Evolutionary conservation across 2,797 vertebrate species (phyloP).

Genomic region (Artibeus lituratus): DNA sequence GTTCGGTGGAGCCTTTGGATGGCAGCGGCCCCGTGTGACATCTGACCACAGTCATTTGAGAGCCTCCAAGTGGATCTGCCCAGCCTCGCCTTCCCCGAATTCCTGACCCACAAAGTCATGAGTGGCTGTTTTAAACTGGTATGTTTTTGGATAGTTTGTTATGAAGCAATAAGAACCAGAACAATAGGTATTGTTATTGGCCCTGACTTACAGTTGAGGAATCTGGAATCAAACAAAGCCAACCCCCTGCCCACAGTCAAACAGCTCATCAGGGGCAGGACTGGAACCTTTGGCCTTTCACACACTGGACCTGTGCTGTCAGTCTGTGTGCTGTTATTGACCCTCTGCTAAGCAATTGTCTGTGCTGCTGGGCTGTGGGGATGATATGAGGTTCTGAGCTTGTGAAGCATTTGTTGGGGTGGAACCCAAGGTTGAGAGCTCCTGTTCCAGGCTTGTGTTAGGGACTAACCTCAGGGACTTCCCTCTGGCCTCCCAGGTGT

Average conservation of each 20-base stretch:
- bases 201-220: not conserved
- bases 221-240: not conserved
- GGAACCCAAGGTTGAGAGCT: not conserved
- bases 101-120: not conserved
- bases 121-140: not conserved
- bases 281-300: not conserved
- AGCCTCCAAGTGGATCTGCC: not conserved
- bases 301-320: accelerated
- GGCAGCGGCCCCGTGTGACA: not conserved
- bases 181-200: not conserved
- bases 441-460: not conserved
- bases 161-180: not conserved
- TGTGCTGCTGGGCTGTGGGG: not conserved
- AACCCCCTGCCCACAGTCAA: not conserved
- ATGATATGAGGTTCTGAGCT: not conserved
- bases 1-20: not conserved
- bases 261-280: not conserved
- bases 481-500: not conserved
- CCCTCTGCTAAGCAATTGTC: not conserved
- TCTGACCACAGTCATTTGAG: not conserved
- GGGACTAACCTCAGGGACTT: not conserved
- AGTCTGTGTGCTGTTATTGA: not conserved
- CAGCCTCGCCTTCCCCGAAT: not conserved
- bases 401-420: not conserved
- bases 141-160: not conserved